Percentiles rank a stretch among this genome's conserved stretches.
phyloP scores from a whole-genome alignment of 2,113 vertebrate species.

The Bambusicola thoracicus region DNA sequence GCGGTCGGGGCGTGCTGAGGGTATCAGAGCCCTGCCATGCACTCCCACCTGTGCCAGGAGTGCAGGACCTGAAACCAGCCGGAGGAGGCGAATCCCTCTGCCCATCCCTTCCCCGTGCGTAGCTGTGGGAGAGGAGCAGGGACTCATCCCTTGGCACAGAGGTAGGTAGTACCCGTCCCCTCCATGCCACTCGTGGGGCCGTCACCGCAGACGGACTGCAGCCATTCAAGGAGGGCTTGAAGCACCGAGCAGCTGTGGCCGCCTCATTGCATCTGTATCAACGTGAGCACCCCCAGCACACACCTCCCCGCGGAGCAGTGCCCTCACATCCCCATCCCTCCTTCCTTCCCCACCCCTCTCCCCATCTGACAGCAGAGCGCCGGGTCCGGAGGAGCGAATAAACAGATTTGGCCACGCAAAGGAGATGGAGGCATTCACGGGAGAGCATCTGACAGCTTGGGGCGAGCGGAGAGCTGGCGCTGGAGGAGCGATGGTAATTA shows the following conservation, averaged over 20 bases:
- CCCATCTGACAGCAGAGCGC: constrained; percentile 6
- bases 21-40: not conserved
- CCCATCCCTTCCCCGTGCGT: not conserved
- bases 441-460: constrained; percentile 50
- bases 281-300: not conserved
- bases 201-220: no score
- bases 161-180: not conserved
- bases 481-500: constrained; percentile 64
- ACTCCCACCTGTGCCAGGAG: not conserved
- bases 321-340: not conserved
- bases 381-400: not conserved
- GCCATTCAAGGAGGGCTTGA: not conserved
- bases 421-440: constrained; percentile 63
- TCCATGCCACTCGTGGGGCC: accelerated
- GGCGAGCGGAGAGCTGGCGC: constrained; percentile 52
- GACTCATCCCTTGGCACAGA: not conserved
- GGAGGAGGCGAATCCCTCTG: not conserved
- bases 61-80: not conserved
- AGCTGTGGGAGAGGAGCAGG: not conserved
- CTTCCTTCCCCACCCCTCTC: not conserved
- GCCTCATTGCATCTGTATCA: not conserved
- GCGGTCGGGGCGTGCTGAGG: not conserved
- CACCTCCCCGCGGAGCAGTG: not conserved
- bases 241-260: not conserved
- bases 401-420: not conserved